A percentile compares a stretch with the other conserved stretches of the same genome.
phyloP scores from a whole-genome alignment of 2,888 invertebrate species.

The Luffia ferchaultella region DNA sequence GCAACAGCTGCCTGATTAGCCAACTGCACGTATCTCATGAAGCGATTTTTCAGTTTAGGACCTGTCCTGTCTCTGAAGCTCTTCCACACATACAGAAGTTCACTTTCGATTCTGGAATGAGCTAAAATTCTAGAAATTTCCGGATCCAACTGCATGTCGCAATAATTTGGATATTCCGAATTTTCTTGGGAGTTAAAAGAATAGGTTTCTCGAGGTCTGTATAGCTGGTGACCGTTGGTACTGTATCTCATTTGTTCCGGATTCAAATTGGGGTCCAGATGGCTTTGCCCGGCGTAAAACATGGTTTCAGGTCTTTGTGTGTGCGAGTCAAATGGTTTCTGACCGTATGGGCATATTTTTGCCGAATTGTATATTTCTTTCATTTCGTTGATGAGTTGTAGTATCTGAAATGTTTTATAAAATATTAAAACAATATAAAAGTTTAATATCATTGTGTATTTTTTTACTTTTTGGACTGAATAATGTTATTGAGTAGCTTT shows the following conservation, averaged over 20 bases:
- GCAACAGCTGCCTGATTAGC: conserved; percentile 80
- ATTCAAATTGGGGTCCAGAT: background rate
- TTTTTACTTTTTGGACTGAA: too few relatives aligned
- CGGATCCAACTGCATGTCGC: conserved; percentile 68
- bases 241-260: conserved; percentile 2
- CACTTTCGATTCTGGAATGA: conserved; percentile 76
- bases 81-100: conserved; percentile 80
- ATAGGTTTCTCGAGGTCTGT: conserved; percentile 6
- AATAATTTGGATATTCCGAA: conserved; percentile 44
- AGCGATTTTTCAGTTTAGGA: conserved; percentile 76
- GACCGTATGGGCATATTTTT: conserved; percentile 74
- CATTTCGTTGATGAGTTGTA: conserved; percentile 78
- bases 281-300: background rate
- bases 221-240: conserved; percentile 12
- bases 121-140: conserved; percentile 73
- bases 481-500: background rate
- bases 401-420: conserved; percentile 70
- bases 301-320: conserved; percentile 23
- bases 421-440: conserved; percentile 9
- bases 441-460: background rate
- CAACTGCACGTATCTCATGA: conserved; percentile 79
- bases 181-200: conserved; percentile 13
- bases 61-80: conserved; percentile 85
- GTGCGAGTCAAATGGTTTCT: conserved; percentile 52
- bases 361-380: conserved; percentile 78